These are phyloP conservation scores for Rhopalosiphum maidis DNA, from an alignment of 1,140 invertebrate species.

Conservation along the genomic window DNA sequence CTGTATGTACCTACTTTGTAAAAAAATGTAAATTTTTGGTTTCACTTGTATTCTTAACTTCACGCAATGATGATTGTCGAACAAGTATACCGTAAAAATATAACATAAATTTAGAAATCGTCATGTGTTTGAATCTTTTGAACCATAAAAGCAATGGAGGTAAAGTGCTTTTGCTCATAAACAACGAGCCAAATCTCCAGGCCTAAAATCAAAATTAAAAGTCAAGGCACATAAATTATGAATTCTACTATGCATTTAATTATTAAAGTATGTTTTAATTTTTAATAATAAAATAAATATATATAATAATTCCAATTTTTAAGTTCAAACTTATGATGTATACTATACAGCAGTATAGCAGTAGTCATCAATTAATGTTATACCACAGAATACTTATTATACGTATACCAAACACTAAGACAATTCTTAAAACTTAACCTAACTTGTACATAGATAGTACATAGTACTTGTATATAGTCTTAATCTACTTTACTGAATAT, in stretches of 20 bases:
- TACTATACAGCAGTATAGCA: too few species aligned
- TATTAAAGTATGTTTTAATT: background rate
- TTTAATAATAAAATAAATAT: too few species aligned
- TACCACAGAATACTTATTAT: too few species aligned
- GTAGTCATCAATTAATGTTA: too few species aligned
- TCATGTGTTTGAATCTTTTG: constrained; percentile 23
- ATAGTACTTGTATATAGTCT: too few species aligned
- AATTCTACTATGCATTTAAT: background rate
- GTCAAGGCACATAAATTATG: background rate
- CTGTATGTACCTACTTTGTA: background rate
- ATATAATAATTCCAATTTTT: background rate
- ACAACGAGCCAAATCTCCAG: constrained; percentile 32
- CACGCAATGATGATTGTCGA: constrained; percentile 21
- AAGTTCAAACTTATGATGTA: background rate
- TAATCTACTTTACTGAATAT: too few species aligned
- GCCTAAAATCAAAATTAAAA: background rate
- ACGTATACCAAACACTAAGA: too few species aligned
- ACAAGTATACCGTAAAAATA: constrained; percentile 49
- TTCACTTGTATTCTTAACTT: constrained; percentile 24
- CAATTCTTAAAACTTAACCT: too few species aligned
- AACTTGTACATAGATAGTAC: too few species aligned
- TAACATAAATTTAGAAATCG: constrained; percentile 41
- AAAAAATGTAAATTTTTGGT: constrained; percentile 12
- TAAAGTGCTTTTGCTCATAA: constrained; percentile 23
- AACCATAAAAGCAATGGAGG: constrained; percentile 41